Conservation (phyloP, 2,113 vertebrate species). For the Podiceps cristatus region DNA sequence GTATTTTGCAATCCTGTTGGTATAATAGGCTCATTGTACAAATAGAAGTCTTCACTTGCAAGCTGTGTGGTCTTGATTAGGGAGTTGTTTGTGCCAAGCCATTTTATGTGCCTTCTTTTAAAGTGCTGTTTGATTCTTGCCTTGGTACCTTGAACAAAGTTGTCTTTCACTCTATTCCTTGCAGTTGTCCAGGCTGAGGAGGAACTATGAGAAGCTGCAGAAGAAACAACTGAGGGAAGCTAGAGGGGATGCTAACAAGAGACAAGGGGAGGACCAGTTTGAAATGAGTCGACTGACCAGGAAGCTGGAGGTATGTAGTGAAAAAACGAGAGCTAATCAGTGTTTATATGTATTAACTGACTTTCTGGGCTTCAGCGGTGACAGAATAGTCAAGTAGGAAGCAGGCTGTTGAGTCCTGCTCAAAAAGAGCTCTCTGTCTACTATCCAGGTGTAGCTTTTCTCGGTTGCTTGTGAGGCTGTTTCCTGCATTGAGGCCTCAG, state of each 20-base stretch:
- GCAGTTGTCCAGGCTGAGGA: slow-evolving; percentile 89
- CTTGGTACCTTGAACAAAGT: neutral
- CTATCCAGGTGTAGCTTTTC: neutral
- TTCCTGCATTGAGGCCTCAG: neutral
- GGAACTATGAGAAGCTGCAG: slow-evolving; percentile 92
- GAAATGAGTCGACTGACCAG: slow-evolving; percentile 81
- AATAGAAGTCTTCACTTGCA: neutral
- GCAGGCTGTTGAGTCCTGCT: neutral
- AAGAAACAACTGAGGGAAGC: slow-evolving; percentile 83
- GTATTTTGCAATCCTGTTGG: neutral
- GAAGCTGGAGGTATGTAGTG: slow-evolving; percentile 83
- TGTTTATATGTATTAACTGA: neutral
- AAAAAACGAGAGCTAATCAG: neutral
- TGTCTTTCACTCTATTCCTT: slow-evolving; percentile 26
- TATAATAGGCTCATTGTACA: neutral
- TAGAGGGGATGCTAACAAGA: slow-evolving; percentile 71
- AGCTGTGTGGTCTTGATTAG: neutral
- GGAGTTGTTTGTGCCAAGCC: neutral
- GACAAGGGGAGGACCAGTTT: slow-evolving; percentile 75
- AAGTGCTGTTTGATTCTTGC: neutral
- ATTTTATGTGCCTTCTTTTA: neutral
- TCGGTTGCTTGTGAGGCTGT: neutral
- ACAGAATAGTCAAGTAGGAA: neutral
- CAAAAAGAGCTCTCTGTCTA: neutral
- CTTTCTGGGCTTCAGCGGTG: neutral